Conservation (phyloP, 2,888 invertebrate genomes). For the Actias luna region DNA sequence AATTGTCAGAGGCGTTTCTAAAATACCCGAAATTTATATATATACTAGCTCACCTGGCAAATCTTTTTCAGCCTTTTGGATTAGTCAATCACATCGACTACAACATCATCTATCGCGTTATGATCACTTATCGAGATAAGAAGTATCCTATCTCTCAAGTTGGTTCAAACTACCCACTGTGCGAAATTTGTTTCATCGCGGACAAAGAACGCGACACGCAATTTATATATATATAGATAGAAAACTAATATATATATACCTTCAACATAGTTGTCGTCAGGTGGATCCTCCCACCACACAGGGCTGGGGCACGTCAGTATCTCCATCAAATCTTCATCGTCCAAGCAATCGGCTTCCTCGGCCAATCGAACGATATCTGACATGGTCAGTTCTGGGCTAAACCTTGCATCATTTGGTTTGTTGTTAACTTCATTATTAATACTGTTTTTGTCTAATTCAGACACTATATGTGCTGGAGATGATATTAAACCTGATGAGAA, state of each 20-base stretch:
- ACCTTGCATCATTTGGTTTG: not conserved
- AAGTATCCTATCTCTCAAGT: too few relatives aligned
- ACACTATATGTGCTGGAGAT: constrained; percentile 19
- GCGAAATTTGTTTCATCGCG: too few relatives aligned
- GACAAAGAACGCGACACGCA: too few relatives aligned
- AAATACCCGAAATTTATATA: too few relatives aligned
- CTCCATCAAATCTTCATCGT: constrained; percentile 67
- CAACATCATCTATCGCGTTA: too few relatives aligned
- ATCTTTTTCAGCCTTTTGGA: too few relatives aligned
- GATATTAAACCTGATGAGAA: constrained; percentile 11
- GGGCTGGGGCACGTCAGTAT: constrained; percentile 72
- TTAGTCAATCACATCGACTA: too few relatives aligned
- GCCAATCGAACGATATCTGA: constrained; percentile 48
- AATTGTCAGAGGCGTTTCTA: too few relatives aligned
- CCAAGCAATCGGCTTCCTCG: constrained; percentile 49
- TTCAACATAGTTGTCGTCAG: constrained; percentile 43
- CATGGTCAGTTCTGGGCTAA: constrained; percentile 38
- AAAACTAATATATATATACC: constrained; percentile 35
- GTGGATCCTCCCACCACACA: constrained; percentile 73
- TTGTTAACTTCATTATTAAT: constrained; percentile 10
- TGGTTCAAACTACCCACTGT: too few relatives aligned
- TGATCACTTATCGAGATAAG: too few relatives aligned
- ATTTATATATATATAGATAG: too few relatives aligned
- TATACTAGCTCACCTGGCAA: too few relatives aligned
- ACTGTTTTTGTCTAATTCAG: not conserved